Evolutionary conservation across 2,888 invertebrate species (phyloP).

Genomic region (Atethmia centrago): DNA sequence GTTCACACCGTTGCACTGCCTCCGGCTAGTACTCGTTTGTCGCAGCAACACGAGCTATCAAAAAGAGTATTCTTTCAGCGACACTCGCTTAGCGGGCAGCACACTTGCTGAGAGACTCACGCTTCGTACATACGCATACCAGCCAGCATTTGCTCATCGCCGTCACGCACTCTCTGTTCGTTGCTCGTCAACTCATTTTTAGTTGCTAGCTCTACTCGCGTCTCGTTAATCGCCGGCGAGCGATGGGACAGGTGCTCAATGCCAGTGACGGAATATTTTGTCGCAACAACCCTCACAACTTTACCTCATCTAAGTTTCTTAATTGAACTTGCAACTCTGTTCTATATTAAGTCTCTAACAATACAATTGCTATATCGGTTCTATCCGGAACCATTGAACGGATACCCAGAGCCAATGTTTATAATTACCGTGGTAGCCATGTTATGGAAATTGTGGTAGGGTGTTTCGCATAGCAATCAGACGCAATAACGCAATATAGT

Average conservation of each 20-base stretch:
- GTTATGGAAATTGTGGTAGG: slow-evolving; percentile 56
- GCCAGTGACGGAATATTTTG: slow-evolving; percentile 16
- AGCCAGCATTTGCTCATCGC: no score
- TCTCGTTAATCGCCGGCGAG: not conserved
- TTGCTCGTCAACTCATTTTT: not conserved
- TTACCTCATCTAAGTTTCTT: slow-evolving; percentile 38
- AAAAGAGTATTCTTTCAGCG: no score
- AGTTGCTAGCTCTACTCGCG: not conserved
- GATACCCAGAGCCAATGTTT: slow-evolving; percentile 43
- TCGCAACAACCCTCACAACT: not conserved
- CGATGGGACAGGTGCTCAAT: not conserved
- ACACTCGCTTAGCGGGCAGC: no score
- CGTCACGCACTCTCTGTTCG: not conserved
- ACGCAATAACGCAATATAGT: slow-evolving; percentile 30
- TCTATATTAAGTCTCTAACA: slow-evolving; percentile 7
- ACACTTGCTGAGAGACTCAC: no score
- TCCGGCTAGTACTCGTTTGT: no score
- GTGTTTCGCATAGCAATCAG: slow-evolving; percentile 52
- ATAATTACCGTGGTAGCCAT: slow-evolving; percentile 53
- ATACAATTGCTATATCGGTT: slow-evolving; percentile 36
- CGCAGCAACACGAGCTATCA: no score
- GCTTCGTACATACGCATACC: no score
- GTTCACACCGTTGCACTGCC: no score
- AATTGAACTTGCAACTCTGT: slow-evolving; percentile 24
- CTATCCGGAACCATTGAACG: slow-evolving; percentile 9